A percentile compares a stretch with the other conserved stretches of the same genome.
Evolutionary conservation across 2,888 invertebrate species (phyloP).

Genomic region (Drosophila cognata): DNA sequence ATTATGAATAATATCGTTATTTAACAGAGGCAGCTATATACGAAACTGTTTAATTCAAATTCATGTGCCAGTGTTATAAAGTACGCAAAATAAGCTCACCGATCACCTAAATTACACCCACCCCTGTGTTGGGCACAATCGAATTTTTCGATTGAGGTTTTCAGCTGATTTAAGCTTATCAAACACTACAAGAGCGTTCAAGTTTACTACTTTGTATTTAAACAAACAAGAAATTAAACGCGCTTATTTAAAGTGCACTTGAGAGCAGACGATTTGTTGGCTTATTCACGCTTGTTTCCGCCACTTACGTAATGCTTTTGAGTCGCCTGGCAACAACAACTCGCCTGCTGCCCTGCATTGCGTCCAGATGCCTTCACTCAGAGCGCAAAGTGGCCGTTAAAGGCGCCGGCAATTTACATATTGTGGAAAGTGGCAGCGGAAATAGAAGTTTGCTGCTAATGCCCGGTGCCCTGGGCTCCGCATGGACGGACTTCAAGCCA

Average conservation of each 20-base stretch:
- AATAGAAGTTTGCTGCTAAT: slow-evolving; percentile 87
- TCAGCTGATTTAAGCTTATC: slow-evolving; percentile 42
- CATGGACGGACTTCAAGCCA: slow-evolving; percentile 93
- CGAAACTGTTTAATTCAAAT: background rate
- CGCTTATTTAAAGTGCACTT: slow-evolving; percentile 52
- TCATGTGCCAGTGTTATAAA: slow-evolving; percentile 11
- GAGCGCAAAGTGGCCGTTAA: slow-evolving; percentile 88
- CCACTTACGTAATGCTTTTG: slow-evolving; percentile 67
- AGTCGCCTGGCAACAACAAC: slow-evolving; percentile 8
- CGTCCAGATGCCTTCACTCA: slow-evolving; percentile 47
- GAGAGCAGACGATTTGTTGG: slow-evolving; percentile 21
- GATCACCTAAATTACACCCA: background rate
- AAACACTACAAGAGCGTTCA: slow-evolving; percentile 51
- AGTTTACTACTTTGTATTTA: slow-evolving; percentile 29
- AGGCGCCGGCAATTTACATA: slow-evolving; percentile 87
- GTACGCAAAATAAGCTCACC: slow-evolving; percentile 3
- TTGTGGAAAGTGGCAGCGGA: slow-evolving; percentile 86
- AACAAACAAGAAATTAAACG: slow-evolving; percentile 35
- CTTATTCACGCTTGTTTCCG: slow-evolving; percentile 14
- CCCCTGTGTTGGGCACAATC: background rate
- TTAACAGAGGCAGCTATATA: background rate
- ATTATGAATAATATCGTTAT: background rate
- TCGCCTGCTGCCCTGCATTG: slow-evolving; percentile 23
- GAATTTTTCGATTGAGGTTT: slow-evolving; percentile 16
- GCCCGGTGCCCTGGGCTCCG: slow-evolving; percentile 93